Conservation (phyloP, 2,888 invertebrate species). For the Thymelicus lineola region DNA sequence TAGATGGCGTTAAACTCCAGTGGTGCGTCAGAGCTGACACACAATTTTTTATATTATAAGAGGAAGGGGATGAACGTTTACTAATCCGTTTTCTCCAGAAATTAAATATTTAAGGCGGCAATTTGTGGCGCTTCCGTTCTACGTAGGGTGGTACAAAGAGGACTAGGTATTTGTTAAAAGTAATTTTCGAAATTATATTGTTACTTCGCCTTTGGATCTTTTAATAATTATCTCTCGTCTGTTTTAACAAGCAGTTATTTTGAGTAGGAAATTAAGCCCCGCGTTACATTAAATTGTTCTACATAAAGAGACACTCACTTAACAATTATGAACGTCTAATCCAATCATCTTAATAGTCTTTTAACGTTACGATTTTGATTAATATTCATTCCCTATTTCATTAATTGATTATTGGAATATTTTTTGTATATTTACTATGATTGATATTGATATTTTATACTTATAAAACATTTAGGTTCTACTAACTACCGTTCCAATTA, state of each 20-base stretch:
- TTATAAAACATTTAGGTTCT: too few relatives aligned
- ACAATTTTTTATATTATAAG: too few relatives aligned
- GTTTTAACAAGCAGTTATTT: slow-evolving; percentile 77
- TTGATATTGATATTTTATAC: too few relatives aligned
- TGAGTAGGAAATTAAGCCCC: slow-evolving; percentile 68
- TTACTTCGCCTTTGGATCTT: slow-evolving; percentile 76
- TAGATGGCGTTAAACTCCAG: too few relatives aligned
- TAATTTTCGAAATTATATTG: slow-evolving; percentile 79
- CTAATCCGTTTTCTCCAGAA: slow-evolving; percentile 75
- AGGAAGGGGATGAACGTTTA: slow-evolving; percentile 42
- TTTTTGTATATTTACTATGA: too few relatives aligned
- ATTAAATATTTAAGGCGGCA: slow-evolving; percentile 77
- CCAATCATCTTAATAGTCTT: slow-evolving; percentile 27
- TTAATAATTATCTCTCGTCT: slow-evolving; percentile 77
- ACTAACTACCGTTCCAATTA: too few relatives aligned
- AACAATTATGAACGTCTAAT: slow-evolving; percentile 34
- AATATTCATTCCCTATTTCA: slow-evolving; percentile 31
- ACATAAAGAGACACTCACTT: slow-evolving; percentile 49
- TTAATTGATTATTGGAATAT: background rate
- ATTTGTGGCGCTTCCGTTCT: slow-evolving; percentile 76
- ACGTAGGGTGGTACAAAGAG: slow-evolving; percentile 68
- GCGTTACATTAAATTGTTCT: slow-evolving; percentile 62
- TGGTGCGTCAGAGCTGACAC: too few relatives aligned
- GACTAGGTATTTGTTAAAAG: slow-evolving; percentile 66
- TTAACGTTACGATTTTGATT: slow-evolving; percentile 47